A percentile compares a stretch with the other conserved stretches of the same genome.
Conservation (phyloP, 1,140 invertebrate species). For the honey bee (Apis mellifera) region Amel_HAv3.1 CM009942.2:5387001-5387500, state of each 20-base stretch:
- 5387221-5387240: not conserved
- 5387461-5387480: no score
- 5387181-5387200: not conserved
- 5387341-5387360: conserved; percentile 7
- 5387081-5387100: conserved; percentile 28
- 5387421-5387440: not conserved
- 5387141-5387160: not conserved
- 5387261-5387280: conserved; percentile 21
- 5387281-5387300: conserved; percentile 26
- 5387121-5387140: not conserved
- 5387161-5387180: conserved; percentile 20
- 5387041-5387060: no score
- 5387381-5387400: not conserved
- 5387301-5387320: conserved; percentile 11
- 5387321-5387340: not conserved
- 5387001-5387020: conserved; percentile 31
- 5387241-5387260: conserved; percentile 24
- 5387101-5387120: not conserved
- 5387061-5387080: conserved; percentile 20
- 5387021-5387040: not conserved
- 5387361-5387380: conserved; percentile 32
- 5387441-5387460: not conserved
- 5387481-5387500: no score
- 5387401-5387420: no score
- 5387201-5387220: not conserved